Conservation (phyloP, 2,888 invertebrate species). For the Drosophila lutescens region DNA sequence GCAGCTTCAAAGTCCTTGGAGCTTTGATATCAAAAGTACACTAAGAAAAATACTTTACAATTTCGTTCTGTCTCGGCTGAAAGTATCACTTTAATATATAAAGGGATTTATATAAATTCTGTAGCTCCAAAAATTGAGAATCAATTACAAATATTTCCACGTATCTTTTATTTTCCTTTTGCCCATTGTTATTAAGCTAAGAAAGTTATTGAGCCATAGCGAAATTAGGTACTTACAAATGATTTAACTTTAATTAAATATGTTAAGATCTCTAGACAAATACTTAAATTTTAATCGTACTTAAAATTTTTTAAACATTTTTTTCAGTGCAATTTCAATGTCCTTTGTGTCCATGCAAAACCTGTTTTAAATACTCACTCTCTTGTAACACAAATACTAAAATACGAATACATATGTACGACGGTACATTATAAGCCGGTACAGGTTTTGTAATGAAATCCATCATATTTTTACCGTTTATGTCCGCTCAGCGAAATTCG, state of each 20-base stretch:
- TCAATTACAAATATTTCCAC: too few relatives aligned
- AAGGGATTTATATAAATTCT: too few relatives aligned
- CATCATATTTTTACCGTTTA: conserved; percentile 16
- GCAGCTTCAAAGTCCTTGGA: conserved; percentile 24
- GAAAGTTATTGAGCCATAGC: too few relatives aligned
- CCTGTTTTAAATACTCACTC: not conserved
- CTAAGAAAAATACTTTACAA: not conserved
- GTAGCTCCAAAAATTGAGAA: too few relatives aligned
- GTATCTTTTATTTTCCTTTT: too few relatives aligned
- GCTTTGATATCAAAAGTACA: conserved; percentile 44
- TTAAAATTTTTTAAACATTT: not conserved
- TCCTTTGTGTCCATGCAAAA: conserved; percentile 11
- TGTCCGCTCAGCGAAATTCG: conserved; percentile 17
- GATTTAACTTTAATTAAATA: too few relatives aligned
- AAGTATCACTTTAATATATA: too few relatives aligned
- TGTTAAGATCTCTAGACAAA: too few relatives aligned
- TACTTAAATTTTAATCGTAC: too few relatives aligned
- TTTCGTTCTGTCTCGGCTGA: too few relatives aligned
- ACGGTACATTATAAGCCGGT: conserved; percentile 5
- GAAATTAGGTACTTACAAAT: too few relatives aligned
- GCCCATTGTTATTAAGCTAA: too few relatives aligned
- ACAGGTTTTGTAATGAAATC: conserved; percentile 17
- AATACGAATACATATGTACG: not conserved
- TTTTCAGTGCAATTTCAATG: not conserved
- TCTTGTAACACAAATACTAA: not conserved